Conservation (phyloP, 1,140 invertebrate species). For the Leptopilina boulardi region DNA sequence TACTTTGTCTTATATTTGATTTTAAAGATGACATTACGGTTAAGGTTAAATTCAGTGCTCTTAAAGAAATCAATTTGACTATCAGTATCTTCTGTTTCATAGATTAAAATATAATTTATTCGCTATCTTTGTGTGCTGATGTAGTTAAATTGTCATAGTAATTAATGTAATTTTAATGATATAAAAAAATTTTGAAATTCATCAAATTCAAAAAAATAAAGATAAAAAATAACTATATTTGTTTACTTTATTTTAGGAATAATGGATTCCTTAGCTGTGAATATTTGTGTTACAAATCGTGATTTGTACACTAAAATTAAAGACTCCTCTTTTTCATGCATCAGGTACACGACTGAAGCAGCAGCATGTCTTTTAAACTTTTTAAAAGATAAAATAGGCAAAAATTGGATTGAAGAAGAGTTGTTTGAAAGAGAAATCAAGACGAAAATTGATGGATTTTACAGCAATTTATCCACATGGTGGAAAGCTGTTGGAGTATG, state of each 20-base stretch:
- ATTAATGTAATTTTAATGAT: background rate
- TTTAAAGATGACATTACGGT: no score
- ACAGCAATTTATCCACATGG: background rate
- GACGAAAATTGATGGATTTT: background rate
- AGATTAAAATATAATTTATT: background rate
- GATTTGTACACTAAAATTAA: background rate
- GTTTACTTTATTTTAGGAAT: background rate
- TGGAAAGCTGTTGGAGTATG: background rate
- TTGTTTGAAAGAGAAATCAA: background rate
- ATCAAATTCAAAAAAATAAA: no score
- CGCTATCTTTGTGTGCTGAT: no score
- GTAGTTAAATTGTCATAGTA: background rate
- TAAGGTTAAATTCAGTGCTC: no score
- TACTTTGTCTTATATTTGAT: no score
- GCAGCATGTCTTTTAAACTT: background rate
- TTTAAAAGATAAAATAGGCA: background rate
- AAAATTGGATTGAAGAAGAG: background rate
- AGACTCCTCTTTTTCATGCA: background rate
- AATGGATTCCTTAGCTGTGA: background rate
- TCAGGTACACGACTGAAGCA: background rate
- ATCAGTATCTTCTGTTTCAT: background rate
- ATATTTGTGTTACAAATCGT: background rate
- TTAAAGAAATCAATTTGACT: no score
- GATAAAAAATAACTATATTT: background rate
- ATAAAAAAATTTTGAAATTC: background rate